These are phyloP conservation scores for Sarcophilus harrisii DNA, from an alignment of 2,797 vertebrate genomes.

Conservation along the genomic window DNA sequence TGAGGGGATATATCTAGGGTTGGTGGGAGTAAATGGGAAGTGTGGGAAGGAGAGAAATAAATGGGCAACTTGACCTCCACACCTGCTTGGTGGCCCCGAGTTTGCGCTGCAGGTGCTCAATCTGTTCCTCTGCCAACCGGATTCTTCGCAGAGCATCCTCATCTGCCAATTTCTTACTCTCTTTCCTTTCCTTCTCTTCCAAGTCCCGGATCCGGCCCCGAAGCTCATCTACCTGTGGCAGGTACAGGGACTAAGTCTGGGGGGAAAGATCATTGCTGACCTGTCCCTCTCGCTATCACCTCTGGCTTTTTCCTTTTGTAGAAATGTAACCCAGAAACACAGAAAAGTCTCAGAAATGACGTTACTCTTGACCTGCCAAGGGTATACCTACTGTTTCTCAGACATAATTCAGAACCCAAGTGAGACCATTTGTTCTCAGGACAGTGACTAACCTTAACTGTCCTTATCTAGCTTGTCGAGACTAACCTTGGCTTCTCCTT, in stretches of 20 bases:
- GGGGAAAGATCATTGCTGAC: not conserved
- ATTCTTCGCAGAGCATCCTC: constrained; percentile 95
- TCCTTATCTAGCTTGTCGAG: not conserved
- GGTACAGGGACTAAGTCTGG: not conserved
- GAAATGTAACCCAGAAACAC: not conserved
- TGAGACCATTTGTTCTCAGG: not conserved
- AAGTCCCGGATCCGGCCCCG: constrained; percentile 91
- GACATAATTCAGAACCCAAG: not conserved
- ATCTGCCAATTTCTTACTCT: constrained; percentile 95
- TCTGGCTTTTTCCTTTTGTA: not conserved
- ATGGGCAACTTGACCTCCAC: not conserved
- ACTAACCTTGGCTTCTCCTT: not conserved
- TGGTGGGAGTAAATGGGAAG: not conserved
- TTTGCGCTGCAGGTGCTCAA: constrained; percentile 95
- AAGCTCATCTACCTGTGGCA: constrained; percentile 91
- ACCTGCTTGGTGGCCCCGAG: constrained; percentile 95
- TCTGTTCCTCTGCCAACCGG: constrained; percentile 93
- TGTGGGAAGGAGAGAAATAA: not conserved
- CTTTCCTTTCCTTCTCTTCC: constrained; percentile 93
- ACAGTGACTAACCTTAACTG: not conserved
- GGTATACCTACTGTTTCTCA: not conserved
- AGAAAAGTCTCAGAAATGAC: not conserved
- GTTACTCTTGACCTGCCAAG: not conserved
- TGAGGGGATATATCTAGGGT: constrained; percentile 61
- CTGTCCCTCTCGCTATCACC: not conserved